Evolutionary conservation across 2,113 vertebrate species (phyloP).

Genomic region (Mastomys natalensis): DNA sequence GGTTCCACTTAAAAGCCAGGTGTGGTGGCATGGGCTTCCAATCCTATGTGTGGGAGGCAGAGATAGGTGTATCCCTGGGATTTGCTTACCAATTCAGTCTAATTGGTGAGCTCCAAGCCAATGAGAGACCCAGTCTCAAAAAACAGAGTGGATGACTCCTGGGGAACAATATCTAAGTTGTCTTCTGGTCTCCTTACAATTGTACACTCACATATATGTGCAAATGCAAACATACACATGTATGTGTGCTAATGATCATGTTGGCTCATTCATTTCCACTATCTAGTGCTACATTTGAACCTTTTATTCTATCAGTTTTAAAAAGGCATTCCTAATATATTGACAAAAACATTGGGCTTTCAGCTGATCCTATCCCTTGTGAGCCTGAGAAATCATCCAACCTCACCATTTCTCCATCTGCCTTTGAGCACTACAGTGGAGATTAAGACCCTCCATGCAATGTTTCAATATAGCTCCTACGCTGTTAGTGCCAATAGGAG

Average conservation of each 20-base stretch:
- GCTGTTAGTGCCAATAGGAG: background rate
- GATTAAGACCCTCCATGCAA: background rate
- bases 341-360: background rate
- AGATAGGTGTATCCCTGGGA: background rate
- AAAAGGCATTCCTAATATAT: background rate
- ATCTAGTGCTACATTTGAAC: background rate
- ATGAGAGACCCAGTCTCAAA: background rate
- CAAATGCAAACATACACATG: background rate
- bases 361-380: background rate
- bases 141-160: background rate
- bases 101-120: background rate
- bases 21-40: background rate
- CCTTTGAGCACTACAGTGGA: background rate
- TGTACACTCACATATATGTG: background rate
- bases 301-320: background rate
- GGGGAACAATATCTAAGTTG: background rate
- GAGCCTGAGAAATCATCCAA: background rate
- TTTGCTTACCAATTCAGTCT: background rate
- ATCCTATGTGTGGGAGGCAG: no score
- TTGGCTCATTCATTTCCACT: background rate
- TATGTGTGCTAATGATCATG: background rate
- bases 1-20: no score
- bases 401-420: background rate
- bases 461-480: background rate
- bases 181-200: background rate